Conservation (phyloP, 2,797 vertebrate species). For the Tenualosa ilisha region DNA sequence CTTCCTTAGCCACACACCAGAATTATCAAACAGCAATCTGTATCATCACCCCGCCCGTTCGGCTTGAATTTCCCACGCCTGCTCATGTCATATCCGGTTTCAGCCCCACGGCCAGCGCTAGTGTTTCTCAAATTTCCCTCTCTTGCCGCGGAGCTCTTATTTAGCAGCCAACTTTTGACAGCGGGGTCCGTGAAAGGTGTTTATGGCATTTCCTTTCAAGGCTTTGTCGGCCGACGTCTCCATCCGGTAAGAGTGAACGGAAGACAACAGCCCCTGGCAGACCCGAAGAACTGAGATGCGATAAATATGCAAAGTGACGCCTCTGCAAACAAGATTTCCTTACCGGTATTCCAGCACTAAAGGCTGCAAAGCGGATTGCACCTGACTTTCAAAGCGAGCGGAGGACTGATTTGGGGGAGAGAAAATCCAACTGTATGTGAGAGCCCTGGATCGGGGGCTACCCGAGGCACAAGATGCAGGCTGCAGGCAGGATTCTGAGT, state of each 20-base stretch:
- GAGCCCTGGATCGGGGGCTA: conserved; percentile 66
- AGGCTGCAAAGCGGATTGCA: conserved; percentile 50
- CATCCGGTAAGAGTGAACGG: conserved; percentile 30
- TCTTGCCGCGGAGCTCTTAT: conserved; percentile 58
- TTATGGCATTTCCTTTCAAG: conserved; percentile 48
- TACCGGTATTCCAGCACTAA: conserved; percentile 73
- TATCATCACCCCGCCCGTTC: conserved; percentile 23
- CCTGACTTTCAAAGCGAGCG: conserved; percentile 48
- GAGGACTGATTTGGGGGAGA: conserved; percentile 49
- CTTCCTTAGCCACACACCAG: background rate
- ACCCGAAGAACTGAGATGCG: conserved; percentile 63
- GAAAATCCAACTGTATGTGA: conserved; percentile 65
- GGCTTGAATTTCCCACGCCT: conserved; percentile 79
- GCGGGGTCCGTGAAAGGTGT: conserved; percentile 47
- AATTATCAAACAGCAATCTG: background rate
- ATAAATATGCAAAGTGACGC: conserved; percentile 80
- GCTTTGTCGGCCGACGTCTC: conserved; percentile 60
- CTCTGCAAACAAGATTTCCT: conserved; percentile 70
- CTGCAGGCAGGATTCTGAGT: conserved; percentile 82
- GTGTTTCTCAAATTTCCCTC: conserved; percentile 57
- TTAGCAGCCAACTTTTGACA: conserved; percentile 78
- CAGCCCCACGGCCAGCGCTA: conserved; percentile 60
- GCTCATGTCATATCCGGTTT: conserved; percentile 83
- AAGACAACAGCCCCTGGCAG: conserved; percentile 28
- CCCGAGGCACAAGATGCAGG: conserved; percentile 76